phyloP scores from a whole-genome alignment of 2,797 vertebrate species.

The Craterocephalus amniculus region DNA sequence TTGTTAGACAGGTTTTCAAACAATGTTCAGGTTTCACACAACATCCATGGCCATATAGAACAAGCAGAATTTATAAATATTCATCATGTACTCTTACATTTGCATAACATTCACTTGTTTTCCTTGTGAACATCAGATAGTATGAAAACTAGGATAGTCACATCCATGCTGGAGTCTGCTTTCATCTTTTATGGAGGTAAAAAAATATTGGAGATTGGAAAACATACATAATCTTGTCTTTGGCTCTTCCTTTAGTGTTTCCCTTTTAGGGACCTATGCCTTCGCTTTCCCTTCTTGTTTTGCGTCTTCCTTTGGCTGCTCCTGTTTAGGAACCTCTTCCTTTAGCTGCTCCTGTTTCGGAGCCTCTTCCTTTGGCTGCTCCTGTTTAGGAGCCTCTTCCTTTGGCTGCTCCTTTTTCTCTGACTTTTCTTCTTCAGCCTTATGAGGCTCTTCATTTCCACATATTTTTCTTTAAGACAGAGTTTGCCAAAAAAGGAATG shows the following conservation, averaged over 20 bases:
- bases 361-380: neutral
- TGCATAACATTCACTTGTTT: neutral
- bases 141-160: neutral
- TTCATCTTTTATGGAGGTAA: neutral
- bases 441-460: neutral
- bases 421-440: neutral
- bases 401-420: conserved; percentile 22
- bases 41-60: neutral
- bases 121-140: neutral
- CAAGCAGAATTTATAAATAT: neutral
- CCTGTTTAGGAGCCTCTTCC: conserved; percentile 12
- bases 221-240: neutral
- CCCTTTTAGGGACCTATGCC: neutral
- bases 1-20: neutral
- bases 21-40: no score
- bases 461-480: conserved; percentile 67
- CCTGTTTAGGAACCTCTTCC: conserved; percentile 23
- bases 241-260: neutral
- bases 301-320: neutral
- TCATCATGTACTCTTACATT: no score
- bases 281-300: conserved; percentile 9
- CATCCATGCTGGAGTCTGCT: neutral
- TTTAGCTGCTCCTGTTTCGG: conserved; percentile 24
- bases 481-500: neutral
- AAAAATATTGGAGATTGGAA: neutral